These are phyloP conservation scores for Euura lappo DNA, from an alignment of 1,140 invertebrate species.

Conservation along the genomic window DNA sequence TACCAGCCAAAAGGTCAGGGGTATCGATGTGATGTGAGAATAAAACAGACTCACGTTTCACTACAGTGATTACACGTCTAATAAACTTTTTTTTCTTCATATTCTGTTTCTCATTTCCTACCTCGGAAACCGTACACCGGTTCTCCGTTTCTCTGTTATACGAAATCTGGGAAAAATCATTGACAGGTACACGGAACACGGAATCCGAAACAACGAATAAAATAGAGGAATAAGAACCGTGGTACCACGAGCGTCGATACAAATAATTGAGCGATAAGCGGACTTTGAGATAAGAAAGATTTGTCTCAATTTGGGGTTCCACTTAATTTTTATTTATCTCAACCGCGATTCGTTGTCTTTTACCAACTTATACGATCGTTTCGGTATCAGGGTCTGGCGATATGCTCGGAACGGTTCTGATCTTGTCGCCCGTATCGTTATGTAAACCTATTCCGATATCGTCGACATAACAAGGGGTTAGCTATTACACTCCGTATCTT, in stretches of 20 bases:
- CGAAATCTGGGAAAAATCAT: too few relatives aligned
- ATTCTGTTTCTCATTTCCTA: too few relatives aligned
- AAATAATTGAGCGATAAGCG: slow-evolving; percentile 9
- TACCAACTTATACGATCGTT: too few relatives aligned
- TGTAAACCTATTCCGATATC: slow-evolving; percentile 45
- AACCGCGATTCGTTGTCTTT: background rate
- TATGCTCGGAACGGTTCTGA: slow-evolving; percentile 20
- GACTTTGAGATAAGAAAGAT: background rate
- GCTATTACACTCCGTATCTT: slow-evolving; percentile 10
- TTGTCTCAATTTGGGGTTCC: background rate
- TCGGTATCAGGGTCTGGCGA: background rate
- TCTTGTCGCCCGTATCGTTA: slow-evolving; percentile 33
- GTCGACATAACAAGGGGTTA: slow-evolving; percentile 22
- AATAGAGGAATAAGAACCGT: background rate
- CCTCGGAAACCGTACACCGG: too few relatives aligned
- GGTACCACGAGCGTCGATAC: background rate
- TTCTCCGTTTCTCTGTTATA: too few relatives aligned
- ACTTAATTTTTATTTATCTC: background rate
- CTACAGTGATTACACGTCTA: background rate
- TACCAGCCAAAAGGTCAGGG: background rate
- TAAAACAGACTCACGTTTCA: background rate
- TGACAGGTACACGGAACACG: too few relatives aligned
- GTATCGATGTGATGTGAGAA: background rate
- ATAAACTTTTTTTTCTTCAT: too few relatives aligned
- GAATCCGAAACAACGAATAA: background rate